Evolutionary conservation across 2,113 vertebrate species (phyloP), one percentile per base, ranked within the genome.

Genomic region (Nannobrachium achirus): DNA sequence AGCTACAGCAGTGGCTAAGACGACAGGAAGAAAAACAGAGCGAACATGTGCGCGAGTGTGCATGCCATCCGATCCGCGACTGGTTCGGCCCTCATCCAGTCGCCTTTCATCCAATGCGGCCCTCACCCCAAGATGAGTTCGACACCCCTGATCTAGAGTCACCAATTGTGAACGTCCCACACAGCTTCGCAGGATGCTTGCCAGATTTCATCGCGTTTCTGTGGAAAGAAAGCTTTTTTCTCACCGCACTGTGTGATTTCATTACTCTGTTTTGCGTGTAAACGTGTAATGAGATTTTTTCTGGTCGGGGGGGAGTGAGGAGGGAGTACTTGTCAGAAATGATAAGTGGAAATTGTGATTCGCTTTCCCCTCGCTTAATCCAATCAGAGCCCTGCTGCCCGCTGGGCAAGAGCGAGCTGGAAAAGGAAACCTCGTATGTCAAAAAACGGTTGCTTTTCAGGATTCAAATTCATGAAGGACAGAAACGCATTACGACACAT

Each of bases 271-370:
- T 38, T 40, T 6, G 11, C 14, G 0, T 13, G 3, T 39, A 53
- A 70, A 57, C 15, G 7, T 15, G 4, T 33, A 49, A 33, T 13
- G 1, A 51, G 8, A 9, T 42, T 63, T 52, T 40, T 52, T 0
- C 1, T 38, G 19, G 10, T 15, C 1, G 7, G 18, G n/a, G 5
- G 10, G n/a, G 57, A 10, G 40, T 25, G 44, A 41, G 63, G 19
- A 55, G 48, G 66, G 63, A 77, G 18, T 41, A 59, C 58, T 52
- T 19, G 20, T 61, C 58, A 61, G 18, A 45, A 61, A 10, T 62
- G 44, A 62, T 62, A 44, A 62, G 44, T n/a, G 7, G n/a, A 13
- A 33, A 38, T 20, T 8, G 9, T 38, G 45, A 62, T 62, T 49
- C 45, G 15, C 25, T 62, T 20, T 13, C 44, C 19, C 18, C 59